Evolutionary conservation across 2,797 vertebrate species (phyloP).

Genomic region (Psittacula echo): DNA sequence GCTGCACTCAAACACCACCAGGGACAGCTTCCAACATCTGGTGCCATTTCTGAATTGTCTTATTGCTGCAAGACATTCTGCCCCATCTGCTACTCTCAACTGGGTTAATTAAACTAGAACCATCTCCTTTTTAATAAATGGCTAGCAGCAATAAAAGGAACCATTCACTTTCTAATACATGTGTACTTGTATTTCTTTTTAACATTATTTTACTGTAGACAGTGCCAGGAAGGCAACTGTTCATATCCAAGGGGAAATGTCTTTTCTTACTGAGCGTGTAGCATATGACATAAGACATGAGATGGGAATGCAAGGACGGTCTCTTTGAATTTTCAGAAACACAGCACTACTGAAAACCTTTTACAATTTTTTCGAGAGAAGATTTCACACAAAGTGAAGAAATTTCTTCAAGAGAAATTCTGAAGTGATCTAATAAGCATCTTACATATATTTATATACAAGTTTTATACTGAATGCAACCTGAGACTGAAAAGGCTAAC

Average conservation of each 20-base stretch:
- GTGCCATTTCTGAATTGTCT: conserved; percentile 86
- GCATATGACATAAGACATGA: background rate
- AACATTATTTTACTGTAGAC: conserved; percentile 68
- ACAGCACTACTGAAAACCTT: background rate
- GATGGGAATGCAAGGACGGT: background rate
- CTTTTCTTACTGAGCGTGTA: background rate
- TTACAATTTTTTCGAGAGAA: background rate
- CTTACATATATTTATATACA: background rate
- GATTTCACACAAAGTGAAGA: background rate
- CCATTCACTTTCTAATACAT: conserved; percentile 71
- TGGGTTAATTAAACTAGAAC: conserved; percentile 84
- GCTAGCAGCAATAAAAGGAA: conserved; percentile 79
- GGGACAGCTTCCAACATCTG: conserved; percentile 89
- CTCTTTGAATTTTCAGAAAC: background rate
- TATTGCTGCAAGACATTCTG: conserved; percentile 85
- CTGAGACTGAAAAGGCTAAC: background rate
- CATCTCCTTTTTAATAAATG: conserved; percentile 80
- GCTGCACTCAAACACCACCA: conserved; percentile 88
- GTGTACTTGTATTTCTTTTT: conserved; percentile 76
- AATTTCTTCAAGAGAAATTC: background rate
- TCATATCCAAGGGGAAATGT: conserved; percentile 50
- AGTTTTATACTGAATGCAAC: background rate
- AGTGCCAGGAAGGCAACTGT: conserved; percentile 13
- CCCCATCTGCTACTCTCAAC: conserved; percentile 93
- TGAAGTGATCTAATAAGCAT: background rate